phyloP scores from a whole-genome alignment of 30 jellyfish, hydroid and myxozoan genomes.

The Chrysaora quinquecirrha region DNA sequence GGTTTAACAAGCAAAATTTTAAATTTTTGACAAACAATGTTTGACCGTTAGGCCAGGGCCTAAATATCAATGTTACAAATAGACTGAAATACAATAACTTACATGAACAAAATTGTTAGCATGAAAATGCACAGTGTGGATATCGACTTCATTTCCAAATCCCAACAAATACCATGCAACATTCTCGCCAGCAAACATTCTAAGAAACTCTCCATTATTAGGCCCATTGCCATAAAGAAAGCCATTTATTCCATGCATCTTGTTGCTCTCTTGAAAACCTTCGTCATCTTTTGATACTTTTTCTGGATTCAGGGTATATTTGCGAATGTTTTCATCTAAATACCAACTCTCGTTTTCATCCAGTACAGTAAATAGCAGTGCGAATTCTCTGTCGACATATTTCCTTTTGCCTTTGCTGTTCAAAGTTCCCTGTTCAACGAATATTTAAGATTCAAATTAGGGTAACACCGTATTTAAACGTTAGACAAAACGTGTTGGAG shows the following conservation, averaged over 20 bases:
- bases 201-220: conserved; percentile 29
- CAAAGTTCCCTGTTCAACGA: conserved; percentile 43
- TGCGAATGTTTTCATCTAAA: conserved; percentile 42
- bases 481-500: too few species aligned
- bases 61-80: too few species aligned
- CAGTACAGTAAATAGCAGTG: conserved; percentile 54
- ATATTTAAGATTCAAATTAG: too few species aligned
- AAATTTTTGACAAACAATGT: too few species aligned
- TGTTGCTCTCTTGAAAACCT: conserved; percentile 59
- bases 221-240: conserved; percentile 57
- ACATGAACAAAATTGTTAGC: conserved; percentile 53
- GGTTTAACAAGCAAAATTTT: too few species aligned
- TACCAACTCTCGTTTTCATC: conserved; percentile 80
- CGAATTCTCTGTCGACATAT: conserved; percentile 51
- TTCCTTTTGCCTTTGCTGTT: conserved; percentile 11
- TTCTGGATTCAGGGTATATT: conserved; percentile 3
- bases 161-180: conserved; percentile 69
- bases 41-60: too few species aligned
- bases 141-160: conserved; percentile 68
- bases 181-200: conserved; percentile 48
- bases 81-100: too few species aligned
- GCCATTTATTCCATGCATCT: conserved; percentile 67
- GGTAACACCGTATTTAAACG: too few species aligned
- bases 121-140: conserved; percentile 71
- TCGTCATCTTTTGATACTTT: conserved; percentile 36